Base-by-base conservation (phyloP, 2,113 vertebrate genomes). In the Galemys pyrenaicus region DNA sequence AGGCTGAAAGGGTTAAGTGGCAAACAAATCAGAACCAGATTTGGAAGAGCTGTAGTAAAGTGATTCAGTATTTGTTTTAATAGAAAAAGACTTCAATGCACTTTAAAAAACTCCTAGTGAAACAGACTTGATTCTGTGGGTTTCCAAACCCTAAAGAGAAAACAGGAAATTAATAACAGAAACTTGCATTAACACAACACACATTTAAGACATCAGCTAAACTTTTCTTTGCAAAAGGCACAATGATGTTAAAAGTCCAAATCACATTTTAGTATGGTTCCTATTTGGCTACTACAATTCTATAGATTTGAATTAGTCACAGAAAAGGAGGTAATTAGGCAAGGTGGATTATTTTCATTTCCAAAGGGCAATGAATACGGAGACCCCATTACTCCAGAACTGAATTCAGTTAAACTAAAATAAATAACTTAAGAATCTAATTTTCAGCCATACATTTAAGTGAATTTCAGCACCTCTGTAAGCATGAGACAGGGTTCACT, bases 131-230 rank as follows among this genome's bases (percentile, higher is more conserved):
- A 51, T 67, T 91, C 89, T 89, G 79, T n/a, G 65, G 78, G 56
- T 91, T 94, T 93, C 79, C 83, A 95, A 95, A 84, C 12, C 56
- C 87, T 87, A 83, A 94, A 41, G 64, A 82, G 58, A 89, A 91
- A 93, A 95, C 89, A 96, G 94, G 74, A 97, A 97, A 96, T 96
- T 83, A 86, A 24, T 58, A 94, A 87, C 89, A 96, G 91, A 94
- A 92, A 92, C 65, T n/a, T 95, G 75, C 30, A 74, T 80, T 77
- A 87, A 89, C 83, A 49, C 30, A 73, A 87, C 24, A 41, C 49
- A 75, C 49, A 94, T 73, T 85, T 82, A 83, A 94, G 84, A 91
- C 60, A 93, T 75, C 51, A 93, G 82, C 78, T 79, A 83, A 94
- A 54, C 13, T 71, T 60, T 39, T 90, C 70, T 85, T 87, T 80